phyloP scores from a whole-genome alignment of 2,797 vertebrate species.

The Cyclopterus lumpus region DNA sequence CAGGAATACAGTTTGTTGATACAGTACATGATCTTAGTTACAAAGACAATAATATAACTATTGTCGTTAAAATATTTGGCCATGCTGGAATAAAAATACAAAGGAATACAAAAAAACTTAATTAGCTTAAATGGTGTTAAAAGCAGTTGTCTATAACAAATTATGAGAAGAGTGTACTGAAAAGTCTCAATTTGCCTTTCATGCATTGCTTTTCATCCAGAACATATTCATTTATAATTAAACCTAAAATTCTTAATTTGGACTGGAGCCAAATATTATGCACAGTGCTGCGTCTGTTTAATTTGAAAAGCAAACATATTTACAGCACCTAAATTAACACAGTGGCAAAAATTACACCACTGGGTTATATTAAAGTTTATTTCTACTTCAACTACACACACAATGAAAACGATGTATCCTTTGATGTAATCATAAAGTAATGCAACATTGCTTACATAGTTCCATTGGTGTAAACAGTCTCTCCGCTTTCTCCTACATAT shows the following conservation, averaged over 20 bases:
- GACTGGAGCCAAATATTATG: conserved; percentile 14
- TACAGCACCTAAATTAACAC: background rate
- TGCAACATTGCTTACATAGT: conserved; percentile 84
- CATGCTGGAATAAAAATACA: conserved; percentile 17
- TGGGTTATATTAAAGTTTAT: background rate
- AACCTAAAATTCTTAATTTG: conserved; percentile 5
- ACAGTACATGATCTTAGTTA: background rate
- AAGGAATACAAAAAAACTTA: conserved; percentile 30
- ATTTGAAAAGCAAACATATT: conserved; percentile 1
- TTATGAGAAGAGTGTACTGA: conserved; percentile 22
- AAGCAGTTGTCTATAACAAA: conserved; percentile 36
- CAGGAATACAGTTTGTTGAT: background rate
- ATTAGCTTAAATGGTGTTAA: conserved; percentile 32
- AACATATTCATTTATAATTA: conserved; percentile 29
- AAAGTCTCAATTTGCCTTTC: conserved; percentile 31
- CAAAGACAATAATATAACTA: background rate
- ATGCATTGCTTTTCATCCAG: conserved; percentile 32
- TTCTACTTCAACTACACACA: background rate
- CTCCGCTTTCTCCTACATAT: conserved; percentile 92
- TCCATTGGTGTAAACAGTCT: conserved; percentile 95
- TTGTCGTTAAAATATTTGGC: background rate
- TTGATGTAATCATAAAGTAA: background rate
- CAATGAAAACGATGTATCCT: background rate
- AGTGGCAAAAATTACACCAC: background rate
- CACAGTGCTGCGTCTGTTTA: background rate